Conservation (phyloP, 2,888 invertebrate species). For the Muscina levida region DNA sequence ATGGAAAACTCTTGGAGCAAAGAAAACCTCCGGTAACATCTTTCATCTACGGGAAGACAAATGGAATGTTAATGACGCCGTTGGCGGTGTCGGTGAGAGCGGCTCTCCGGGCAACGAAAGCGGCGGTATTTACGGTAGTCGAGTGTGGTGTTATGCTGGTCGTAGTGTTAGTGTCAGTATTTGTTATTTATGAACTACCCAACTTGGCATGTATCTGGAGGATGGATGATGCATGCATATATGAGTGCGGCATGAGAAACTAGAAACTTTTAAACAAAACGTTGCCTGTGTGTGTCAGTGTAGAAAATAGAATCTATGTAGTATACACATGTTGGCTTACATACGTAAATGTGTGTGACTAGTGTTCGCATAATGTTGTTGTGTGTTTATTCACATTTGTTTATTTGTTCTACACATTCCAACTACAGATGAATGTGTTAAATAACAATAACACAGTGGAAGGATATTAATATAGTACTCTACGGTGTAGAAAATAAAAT, state of each 20-base stretch:
- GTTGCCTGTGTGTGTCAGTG: not conserved
- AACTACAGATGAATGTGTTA: too few relatives aligned
- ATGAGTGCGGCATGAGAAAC: not conserved
- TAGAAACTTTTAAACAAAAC: not conserved
- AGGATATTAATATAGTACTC: too few relatives aligned
- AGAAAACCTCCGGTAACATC: not conserved
- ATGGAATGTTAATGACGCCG: conserved; percentile 17
- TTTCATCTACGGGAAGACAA: not conserved
- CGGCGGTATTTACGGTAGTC: not conserved
- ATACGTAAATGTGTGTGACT: not conserved
- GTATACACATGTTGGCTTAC: not conserved
- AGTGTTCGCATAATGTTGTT: not conserved
- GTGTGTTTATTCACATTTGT: conserved; percentile 32
- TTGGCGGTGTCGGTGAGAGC: not conserved
- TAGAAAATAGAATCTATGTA: too few relatives aligned
- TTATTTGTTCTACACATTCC: conserved; percentile 23
- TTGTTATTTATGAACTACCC: conserved; percentile 26
- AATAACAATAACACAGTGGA: too few relatives aligned
- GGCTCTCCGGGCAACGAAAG: not conserved
- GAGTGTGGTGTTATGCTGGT: not conserved
- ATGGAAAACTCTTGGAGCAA: not conserved
- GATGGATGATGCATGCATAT: not conserved
- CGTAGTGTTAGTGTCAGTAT: conserved; percentile 19
- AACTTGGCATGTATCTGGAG: not conserved
- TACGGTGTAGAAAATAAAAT: too few relatives aligned